These are phyloP conservation scores for Gracilinanus agilis DNA, from an alignment of 2,113 vertebrate genomes.

Conservation along the genomic window DNA sequence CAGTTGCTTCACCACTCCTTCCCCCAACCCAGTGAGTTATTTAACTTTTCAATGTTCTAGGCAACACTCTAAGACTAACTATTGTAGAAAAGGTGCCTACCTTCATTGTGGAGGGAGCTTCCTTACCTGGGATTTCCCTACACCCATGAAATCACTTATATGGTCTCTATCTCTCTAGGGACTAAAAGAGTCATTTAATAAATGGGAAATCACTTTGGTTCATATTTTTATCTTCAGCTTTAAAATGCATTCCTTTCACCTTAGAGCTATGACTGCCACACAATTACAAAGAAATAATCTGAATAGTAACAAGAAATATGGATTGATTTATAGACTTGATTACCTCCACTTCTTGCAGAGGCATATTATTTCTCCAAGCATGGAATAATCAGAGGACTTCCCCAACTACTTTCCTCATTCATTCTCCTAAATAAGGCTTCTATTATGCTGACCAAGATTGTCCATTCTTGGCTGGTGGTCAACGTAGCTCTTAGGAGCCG, in stretches of 20 bases:
- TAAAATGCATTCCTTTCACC: conserved; percentile 52
- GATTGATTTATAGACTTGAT: conserved; percentile 13
- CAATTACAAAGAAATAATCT: conserved; percentile 53
- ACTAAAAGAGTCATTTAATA: conserved; percentile 57
- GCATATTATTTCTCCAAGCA: not conserved
- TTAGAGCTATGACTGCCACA: conserved; percentile 48
- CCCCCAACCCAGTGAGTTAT: not conserved
- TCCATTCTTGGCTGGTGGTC: not conserved
- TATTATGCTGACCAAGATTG: not conserved
- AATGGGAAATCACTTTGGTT: conserved; percentile 47
- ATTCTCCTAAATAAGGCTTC: not conserved
- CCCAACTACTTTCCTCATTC: not conserved
- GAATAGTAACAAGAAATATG: conserved; percentile 26
- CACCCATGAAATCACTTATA: conserved; percentile 16
- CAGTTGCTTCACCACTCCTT: too few species aligned
- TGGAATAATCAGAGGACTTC: not conserved
- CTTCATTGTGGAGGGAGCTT: not conserved
- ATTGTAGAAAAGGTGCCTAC: not conserved
- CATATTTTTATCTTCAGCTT: conserved; percentile 51
- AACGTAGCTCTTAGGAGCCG: not conserved
- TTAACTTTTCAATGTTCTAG: not conserved
- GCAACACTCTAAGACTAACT: not conserved
- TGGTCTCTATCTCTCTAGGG: conserved; percentile 56
- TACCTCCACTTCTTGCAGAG: not conserved
- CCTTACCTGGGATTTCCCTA: not conserved